Evolutionary conservation across 64 coral and sea anemone genomes (phyloP).

Genomic region (Porites australiensis): DNA sequence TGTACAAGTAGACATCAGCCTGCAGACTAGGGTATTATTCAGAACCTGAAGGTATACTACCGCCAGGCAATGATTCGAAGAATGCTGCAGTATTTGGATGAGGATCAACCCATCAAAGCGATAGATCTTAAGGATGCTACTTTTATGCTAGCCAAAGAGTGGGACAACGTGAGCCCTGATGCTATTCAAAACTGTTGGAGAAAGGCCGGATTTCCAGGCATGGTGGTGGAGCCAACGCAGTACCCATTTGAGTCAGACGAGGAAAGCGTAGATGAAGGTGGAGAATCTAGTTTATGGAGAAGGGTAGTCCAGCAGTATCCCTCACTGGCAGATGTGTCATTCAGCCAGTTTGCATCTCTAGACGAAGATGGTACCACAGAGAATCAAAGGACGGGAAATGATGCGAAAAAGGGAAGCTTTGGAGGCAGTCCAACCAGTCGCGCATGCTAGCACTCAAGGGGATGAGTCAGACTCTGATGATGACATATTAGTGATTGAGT

Average conservation of each 20-base stretch:
- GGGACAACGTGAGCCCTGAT: constrained; percentile 50
- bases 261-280: constrained; percentile 47
- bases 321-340: constrained; percentile 52
- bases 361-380: constrained; percentile 64
- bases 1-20: constrained; percentile 68
- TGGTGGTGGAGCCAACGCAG: constrained; percentile 54
- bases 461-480: background rate
- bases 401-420: constrained; percentile 35
- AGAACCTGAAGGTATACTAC: constrained; percentile 65
- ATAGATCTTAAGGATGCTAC: constrained; percentile 31
- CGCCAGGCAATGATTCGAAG: constrained; percentile 51
- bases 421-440: constrained; percentile 9
- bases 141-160: constrained; percentile 68
- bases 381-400: constrained; percentile 37
- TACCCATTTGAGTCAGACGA: constrained; percentile 68
- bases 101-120: constrained; percentile 41
- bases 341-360: constrained; percentile 68
- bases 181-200: constrained; percentile 60
- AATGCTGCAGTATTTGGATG: constrained; percentile 67
- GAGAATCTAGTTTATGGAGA: constrained; percentile 54
- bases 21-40: constrained; percentile 71
- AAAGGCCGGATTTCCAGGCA: constrained; percentile 53
- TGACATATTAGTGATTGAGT: background rate
- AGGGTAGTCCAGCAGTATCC: constrained; percentile 66
- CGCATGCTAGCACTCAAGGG: constrained; percentile 13